Conservation (phyloP, 2,113 vertebrate species). For the Steatornis caripensis region DNA sequence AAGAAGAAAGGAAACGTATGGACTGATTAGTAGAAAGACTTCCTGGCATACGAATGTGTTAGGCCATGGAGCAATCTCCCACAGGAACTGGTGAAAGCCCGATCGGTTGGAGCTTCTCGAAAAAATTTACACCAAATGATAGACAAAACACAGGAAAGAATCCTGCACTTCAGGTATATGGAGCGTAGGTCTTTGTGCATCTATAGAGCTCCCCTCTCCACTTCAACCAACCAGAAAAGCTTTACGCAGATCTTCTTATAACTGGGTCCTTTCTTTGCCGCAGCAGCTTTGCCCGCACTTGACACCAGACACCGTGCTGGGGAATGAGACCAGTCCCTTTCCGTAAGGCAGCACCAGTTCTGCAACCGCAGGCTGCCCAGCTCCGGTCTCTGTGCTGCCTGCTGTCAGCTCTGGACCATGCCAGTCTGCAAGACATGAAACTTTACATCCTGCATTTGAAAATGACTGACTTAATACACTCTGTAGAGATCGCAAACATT, state of each 20-base stretch:
- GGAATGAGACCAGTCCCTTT: background rate
- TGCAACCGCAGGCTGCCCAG: accelerated
- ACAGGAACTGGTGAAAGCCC: background rate
- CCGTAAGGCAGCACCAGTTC: accelerated
- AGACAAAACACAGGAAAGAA: background rate
- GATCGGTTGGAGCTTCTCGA: accelerated
- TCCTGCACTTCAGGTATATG: background rate
- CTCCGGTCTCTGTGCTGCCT: accelerated
- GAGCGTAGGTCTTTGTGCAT: background rate
- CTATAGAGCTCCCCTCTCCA: background rate
- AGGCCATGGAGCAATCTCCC: background rate
- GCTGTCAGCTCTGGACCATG: background rate
- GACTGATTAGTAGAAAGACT: background rate
- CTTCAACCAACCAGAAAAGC: background rate
- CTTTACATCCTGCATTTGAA: background rate
- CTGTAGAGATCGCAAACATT: background rate
- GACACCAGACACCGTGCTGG: accelerated
- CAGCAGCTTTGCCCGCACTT: background rate
- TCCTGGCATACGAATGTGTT: background rate
- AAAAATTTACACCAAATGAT: background rate
- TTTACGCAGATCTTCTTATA: background rate
- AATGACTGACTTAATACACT: background rate
- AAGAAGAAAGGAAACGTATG: background rate
- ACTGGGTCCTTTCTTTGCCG: background rate
- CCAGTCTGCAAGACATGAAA: background rate